Conservation (phyloP, 2,888 invertebrate species). For the Amitus sp. region DNA sequence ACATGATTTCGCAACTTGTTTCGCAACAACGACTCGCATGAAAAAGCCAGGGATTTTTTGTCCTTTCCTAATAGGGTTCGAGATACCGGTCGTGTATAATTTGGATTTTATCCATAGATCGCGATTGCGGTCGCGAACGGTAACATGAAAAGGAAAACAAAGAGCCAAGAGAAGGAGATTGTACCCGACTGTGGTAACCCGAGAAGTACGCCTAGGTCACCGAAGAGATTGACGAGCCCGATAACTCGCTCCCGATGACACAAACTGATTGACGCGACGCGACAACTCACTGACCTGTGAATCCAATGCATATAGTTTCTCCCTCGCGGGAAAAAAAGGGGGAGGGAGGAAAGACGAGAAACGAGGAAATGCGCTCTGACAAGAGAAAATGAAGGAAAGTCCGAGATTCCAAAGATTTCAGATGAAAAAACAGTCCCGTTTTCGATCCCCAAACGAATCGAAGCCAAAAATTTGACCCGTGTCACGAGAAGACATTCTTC, state of each 20-base stretch:
- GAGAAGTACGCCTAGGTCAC: constrained; percentile 62
- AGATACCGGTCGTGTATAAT: constrained; percentile 44
- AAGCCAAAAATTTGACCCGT: too few relatives aligned
- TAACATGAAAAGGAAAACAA: constrained; percentile 49
- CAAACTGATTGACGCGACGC: constrained; percentile 55
- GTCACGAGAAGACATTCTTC: too few relatives aligned
- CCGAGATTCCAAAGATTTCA: constrained; percentile 22
- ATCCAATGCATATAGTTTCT: constrained; percentile 61
- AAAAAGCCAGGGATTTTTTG: constrained; percentile 9
- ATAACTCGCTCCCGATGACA: constrained; percentile 62
- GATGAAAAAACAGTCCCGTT: too few relatives aligned
- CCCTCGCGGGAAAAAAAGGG: constrained; percentile 21
- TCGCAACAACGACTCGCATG: constrained; percentile 10
- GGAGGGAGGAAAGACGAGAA: constrained; percentile 28
- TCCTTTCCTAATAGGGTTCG: constrained; percentile 40
- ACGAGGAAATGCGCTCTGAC: constrained; percentile 38
- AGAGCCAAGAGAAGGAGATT: constrained; percentile 41
- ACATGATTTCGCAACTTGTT: constrained; percentile 19
- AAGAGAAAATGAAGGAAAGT: constrained; percentile 38
- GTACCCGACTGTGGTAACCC: constrained; percentile 54
- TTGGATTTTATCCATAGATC: constrained; percentile 31
- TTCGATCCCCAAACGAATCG: too few relatives aligned
- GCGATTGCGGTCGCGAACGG: constrained; percentile 31
- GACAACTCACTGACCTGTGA: constrained; percentile 65
- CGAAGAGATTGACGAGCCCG: constrained; percentile 62